Base-by-base conservation (phyloP, 2,797 vertebrate species). In the Spea hammondii region DNA sequence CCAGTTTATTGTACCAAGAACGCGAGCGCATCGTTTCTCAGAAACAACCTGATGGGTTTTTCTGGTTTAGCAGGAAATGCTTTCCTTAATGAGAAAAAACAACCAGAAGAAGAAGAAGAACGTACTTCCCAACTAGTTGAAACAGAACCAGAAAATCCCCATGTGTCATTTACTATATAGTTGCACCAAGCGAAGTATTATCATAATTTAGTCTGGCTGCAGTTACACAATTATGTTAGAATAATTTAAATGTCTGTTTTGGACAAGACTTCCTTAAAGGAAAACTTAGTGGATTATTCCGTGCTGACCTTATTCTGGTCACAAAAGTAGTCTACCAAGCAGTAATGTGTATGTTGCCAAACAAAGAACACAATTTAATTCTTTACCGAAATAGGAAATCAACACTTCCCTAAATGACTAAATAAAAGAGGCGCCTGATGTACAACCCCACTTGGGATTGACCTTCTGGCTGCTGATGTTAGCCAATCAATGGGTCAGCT, bases 351-450 rank as follows among this genome's bases (percentile, higher is more conserved):
- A 47, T 11, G 50, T 59, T 57, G 5, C 13, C 60, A 67, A 55
- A 76, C 74, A 76, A 14, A 53, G 10, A 59, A 6, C 57, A 14
- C 46, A 11, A 64, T 62, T 64, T 70, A 3, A 53, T 8, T 49
- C 14, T 44, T 54, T 53, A 12, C 0, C 10, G 6, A 46, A 69
- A 60, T 57, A 77, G 65, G 66, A 77, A 71, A 71, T 65, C 69
- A 77, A 64, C 76, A 77, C 49, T 64, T 65, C 13, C 10, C 53
- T 65, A 17, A 64, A 54, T 71, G 47, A 78, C 32, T 65, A 51
- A 46, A 48, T 55, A 65, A 71, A 70, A 11, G 64, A 77, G 45
- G 48, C 11, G 76, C 65, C 69, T 71, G 11, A 47, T 9, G 17
- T 54, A 45, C 17, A 55, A 66, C 48, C 46, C 70, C 59, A 7